These are phyloP conservation scores for Ceratitis capitata DNA, from an alignment of 1,140 invertebrate species.

Conservation along the genomic window DNA sequence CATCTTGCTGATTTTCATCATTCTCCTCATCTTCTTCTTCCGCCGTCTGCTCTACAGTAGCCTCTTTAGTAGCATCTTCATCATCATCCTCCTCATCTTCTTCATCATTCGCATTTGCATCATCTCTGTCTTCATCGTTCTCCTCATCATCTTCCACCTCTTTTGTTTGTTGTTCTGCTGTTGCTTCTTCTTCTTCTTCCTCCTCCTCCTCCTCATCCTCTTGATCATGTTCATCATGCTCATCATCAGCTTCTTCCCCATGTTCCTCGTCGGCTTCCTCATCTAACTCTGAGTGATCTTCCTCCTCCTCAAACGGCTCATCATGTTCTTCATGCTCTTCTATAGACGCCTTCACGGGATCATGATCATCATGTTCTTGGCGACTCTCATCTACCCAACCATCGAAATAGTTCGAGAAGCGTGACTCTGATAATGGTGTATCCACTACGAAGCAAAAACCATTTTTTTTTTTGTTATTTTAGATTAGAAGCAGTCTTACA, in stretches of 20 bases:
- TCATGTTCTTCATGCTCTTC: conserved; percentile 61
- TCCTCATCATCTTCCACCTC: conserved; percentile 60
- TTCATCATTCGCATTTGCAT: conserved; percentile 59
- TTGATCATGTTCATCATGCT: conserved; percentile 54
- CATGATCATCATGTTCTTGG: conserved; percentile 67
- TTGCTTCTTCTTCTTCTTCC: conserved; percentile 57
- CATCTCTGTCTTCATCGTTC: conserved; percentile 58
- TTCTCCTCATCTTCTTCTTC: conserved; percentile 51
- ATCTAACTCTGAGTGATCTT: conserved; percentile 53
- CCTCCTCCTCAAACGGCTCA: conserved; percentile 56
- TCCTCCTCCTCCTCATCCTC: conserved; percentile 52
- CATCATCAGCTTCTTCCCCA: conserved; percentile 55
- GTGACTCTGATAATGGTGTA: conserved; percentile 74
- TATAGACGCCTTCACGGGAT: conserved; percentile 64
- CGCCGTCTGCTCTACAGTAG: too few species aligned
- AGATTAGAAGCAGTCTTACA: too few species aligned
- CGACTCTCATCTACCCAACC: conserved; percentile 80
- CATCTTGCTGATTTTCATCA: too few species aligned
- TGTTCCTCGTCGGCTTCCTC: conserved; percentile 58
- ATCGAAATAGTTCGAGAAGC: conserved; percentile 78
- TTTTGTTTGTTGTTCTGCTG: too few species aligned
- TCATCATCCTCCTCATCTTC: conserved; percentile 50
- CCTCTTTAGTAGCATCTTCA: conserved; percentile 47
- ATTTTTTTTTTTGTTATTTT: too few species aligned
- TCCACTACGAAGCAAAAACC: conserved; percentile 72